Evolutionary conservation across 2,888 invertebrate genomes (phyloP), one percentile per base, ranked within the genome.

Genomic region (Eristalis tenax): DNA sequence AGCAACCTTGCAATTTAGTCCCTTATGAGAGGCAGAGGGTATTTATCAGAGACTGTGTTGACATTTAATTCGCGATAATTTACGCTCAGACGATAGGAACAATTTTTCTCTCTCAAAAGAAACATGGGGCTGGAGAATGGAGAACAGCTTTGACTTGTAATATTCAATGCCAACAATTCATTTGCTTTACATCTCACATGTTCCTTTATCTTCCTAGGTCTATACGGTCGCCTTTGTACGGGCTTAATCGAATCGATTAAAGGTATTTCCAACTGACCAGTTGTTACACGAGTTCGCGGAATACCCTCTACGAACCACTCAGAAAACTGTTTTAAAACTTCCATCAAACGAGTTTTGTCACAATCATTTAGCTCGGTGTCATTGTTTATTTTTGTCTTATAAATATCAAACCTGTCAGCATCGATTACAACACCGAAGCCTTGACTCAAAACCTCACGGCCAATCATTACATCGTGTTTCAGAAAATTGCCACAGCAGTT

Each of bases 371-470:
- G n/a, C n/a, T n/a, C n/a, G n/a, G n/a, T n/a, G n/a, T n/a, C n/a
- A 68, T 43, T n/a, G 28, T 43, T 63, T 1, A 22, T 26, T 68
- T 63, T 63, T 63, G 18, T 13, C 68, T 75, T 75, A 57, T 56
- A 61, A 64, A 75, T 35, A 15, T 82, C 57, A 82, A 82, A 81
- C 22, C 50, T 74, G n/a, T 74, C 26, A 43, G 38, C 15, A 2
- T 43, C 26, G 3, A 82, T 82, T n/a, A 23, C 4, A 77, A 66
- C 77, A 59, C 77, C 38, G 65, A 77, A 77, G 22, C 71, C 63
- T 38, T 81, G 81, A 26, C 70, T 65, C 13, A 82, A 50, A 76
- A 76, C 57, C 59, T 66, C 76, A 76, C 76, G 76, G 66, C 76
- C 65, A 76, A 28, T 64, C 35, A 64, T 64, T 64, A 64, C 64